Conservation (phyloP, 2,888 invertebrate genomes). For the Tenthredo mesomela region DNA sequence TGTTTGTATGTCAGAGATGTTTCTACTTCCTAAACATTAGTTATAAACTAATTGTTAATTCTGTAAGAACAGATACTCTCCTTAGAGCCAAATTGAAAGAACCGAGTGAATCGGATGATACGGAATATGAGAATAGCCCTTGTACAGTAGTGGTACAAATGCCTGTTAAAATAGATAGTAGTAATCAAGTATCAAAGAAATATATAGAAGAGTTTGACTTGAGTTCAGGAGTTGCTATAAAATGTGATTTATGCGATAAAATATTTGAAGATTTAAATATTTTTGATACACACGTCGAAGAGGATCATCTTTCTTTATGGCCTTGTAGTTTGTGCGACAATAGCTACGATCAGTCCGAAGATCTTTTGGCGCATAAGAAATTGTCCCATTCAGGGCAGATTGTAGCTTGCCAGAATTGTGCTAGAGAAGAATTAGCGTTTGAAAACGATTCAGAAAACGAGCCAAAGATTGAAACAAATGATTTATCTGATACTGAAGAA, state of each 20-base stretch:
- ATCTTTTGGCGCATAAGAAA: constrained; percentile 59
- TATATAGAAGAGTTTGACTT: constrained; percentile 50
- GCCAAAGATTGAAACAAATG: background rate
- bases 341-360: constrained; percentile 57
- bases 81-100: constrained; percentile 57
- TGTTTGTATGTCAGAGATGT: constrained; percentile 63
- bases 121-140: background rate
- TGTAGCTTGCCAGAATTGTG: constrained; percentile 51
- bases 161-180: constrained; percentile 16
- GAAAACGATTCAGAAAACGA: background rate
- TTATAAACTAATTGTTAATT: constrained; percentile 62
- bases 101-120: background rate
- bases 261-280: constrained; percentile 60
- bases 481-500: constrained; percentile 3
- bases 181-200: constrained; percentile 26
- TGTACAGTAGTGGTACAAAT: background rate
- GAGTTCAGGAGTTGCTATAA: constrained; percentile 56
- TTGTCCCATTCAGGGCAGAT: constrained; percentile 57
- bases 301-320: constrained; percentile 58
- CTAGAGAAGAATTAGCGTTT: background rate
- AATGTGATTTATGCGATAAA: constrained; percentile 63
- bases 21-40: constrained; percentile 63
- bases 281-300: constrained; percentile 63
- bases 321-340: constrained; percentile 60
- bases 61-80: constrained; percentile 60